A percentile compares a stretch with the other conserved stretches of the same genome.
Evolutionary conservation across 2,888 invertebrate species (phyloP).

Genomic region (Acanthosoma haemorrhoidale): DNA sequence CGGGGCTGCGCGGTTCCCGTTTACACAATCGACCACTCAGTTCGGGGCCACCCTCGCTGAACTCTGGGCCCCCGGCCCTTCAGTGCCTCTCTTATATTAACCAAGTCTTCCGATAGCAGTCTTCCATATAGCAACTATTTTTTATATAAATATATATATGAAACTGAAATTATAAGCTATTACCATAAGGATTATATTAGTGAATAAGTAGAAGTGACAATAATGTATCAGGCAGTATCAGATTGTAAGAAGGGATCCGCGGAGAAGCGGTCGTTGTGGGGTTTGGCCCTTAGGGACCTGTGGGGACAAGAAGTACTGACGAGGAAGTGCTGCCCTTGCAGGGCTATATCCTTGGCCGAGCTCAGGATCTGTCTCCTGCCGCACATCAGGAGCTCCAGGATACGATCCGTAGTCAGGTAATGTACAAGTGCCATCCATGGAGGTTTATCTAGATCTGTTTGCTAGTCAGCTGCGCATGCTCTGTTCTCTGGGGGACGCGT

Average conservation of each 20-base stretch:
- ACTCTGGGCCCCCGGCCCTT: not conserved
- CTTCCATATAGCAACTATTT: not conserved
- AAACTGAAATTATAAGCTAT: not conserved
- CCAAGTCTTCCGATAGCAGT: conserved; percentile 33
- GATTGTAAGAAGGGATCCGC: conserved; percentile 13
- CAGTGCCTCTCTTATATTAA: not conserved
- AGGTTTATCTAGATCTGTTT: no score
- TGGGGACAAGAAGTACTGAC: conserved; percentile 42
- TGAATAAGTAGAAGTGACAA: not conserved
- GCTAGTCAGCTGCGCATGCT: no score
- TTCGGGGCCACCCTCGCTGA: conserved; percentile 5
- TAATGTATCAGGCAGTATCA: not conserved
- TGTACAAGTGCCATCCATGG: not conserved
- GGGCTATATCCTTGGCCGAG: conserved; percentile 35
- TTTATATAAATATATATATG: not conserved
- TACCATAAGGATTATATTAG: not conserved
- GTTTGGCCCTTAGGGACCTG: conserved; percentile 32
- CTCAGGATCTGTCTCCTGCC: conserved; percentile 35
- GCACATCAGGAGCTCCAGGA: conserved; percentile 23
- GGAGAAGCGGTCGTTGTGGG: conserved; percentile 33
- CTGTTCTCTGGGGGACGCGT: no score
- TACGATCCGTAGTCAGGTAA: conserved; percentile 40
- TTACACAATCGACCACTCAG: conserved; percentile 36
- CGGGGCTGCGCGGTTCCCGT: conserved; percentile 38
- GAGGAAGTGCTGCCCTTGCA: conserved; percentile 34